Conservation (phyloP, 2,888 invertebrate genomes). For the Taphrorychus bicolor region DNA sequence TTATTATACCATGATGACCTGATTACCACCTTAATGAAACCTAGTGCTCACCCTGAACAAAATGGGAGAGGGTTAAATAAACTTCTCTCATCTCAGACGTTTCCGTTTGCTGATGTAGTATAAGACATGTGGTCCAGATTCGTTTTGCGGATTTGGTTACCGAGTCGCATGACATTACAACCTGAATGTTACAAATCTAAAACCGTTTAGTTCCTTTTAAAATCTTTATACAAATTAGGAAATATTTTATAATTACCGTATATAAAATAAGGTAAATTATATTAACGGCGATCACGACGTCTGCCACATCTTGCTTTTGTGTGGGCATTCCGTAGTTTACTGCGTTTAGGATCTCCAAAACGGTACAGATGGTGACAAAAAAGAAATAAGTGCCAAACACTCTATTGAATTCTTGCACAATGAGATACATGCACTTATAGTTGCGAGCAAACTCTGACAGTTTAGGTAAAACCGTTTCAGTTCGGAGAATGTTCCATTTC, state of each 20-base stretch:
- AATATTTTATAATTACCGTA: no score
- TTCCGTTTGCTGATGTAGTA: constrained; percentile 21
- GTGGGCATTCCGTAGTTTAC: constrained; percentile 37
- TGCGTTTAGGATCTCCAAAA: constrained; percentile 38
- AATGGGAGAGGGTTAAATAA: constrained; percentile 22
- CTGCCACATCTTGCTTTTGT: neutral
- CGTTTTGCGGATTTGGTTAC: constrained; percentile 29
- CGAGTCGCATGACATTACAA: constrained; percentile 32
- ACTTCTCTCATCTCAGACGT: constrained; percentile 16
- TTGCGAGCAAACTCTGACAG: constrained; percentile 28
- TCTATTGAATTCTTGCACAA: constrained; percentile 36
- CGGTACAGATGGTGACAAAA: constrained; percentile 35
- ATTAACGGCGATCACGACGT: constrained; percentile 10
- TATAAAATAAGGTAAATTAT: constrained; percentile 15
- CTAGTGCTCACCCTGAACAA: constrained; percentile 22
- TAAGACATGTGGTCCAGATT: constrained; percentile 27
- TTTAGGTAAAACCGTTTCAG: constrained; percentile 8
- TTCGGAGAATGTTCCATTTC: constrained; percentile 13
- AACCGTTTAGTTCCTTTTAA: no score
- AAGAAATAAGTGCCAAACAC: constrained; percentile 39
- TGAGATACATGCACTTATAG: constrained; percentile 34
- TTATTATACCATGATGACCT: no score
- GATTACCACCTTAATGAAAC: no score
- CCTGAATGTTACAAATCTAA: constrained; percentile 22
- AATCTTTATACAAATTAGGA: no score